Conservation (phyloP, 2,113 vertebrate species). For the Phrynocephalus versicolor region DNA sequence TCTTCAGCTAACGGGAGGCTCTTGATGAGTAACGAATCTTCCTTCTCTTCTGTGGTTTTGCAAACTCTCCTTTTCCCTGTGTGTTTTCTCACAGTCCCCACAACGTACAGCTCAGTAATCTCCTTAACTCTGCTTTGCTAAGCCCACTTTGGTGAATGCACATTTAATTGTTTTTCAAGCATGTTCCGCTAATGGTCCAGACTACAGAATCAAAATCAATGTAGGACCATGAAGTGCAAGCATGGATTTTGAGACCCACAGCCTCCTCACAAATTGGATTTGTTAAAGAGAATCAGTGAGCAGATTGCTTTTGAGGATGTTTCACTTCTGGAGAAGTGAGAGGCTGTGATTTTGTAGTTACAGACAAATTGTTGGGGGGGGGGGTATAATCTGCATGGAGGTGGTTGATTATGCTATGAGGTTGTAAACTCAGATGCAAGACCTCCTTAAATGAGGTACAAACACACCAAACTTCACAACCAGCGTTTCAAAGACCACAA, state of each 20-base stretch:
- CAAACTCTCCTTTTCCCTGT: background rate
- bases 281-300: slow-evolving; percentile 42
- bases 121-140: background rate
- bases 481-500: too few relatives aligned
- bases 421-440: too few relatives aligned
- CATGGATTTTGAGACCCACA: slow-evolving; percentile 38
- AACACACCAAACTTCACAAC: too few relatives aligned
- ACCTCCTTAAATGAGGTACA: too few relatives aligned
- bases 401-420: too few relatives aligned
- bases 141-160: slow-evolving; percentile 28
- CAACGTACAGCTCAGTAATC: background rate
- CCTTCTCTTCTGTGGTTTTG: background rate
- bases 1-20: background rate
- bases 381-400: too few relatives aligned
- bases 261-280: slow-evolving; percentile 49
- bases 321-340: slow-evolving; percentile 44
- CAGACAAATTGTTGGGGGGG: background rate
- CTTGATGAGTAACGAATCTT: background rate
- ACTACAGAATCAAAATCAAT: slow-evolving; percentile 23
- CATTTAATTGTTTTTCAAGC: slow-evolving; percentile 22
- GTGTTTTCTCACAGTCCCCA: background rate
- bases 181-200: slow-evolving; percentile 15
- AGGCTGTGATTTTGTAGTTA: slow-evolving; percentile 8
- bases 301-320: slow-evolving; percentile 35
- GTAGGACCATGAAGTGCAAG: slow-evolving; percentile 22